phyloP scores from a whole-genome alignment of 2,888 invertebrate species.

The Heteromurus nitidus region DNA sequence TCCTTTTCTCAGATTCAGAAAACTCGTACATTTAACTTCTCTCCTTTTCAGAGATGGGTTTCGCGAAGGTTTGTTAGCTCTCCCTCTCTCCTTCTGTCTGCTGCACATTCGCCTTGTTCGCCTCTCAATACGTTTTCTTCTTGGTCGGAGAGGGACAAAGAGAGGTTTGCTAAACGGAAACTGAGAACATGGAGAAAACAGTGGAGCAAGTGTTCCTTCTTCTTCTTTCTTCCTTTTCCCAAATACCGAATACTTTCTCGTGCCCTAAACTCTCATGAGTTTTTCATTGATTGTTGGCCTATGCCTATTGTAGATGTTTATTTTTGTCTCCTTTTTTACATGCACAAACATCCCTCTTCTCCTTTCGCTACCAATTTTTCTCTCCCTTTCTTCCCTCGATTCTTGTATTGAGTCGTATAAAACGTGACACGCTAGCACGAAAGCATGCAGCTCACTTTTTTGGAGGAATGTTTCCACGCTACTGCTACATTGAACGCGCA shows the following conservation, averaged over 20 bases:
- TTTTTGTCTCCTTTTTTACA: constrained; percentile 16
- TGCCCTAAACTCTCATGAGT: background rate
- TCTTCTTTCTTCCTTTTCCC: background rate
- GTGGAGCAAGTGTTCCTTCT: constrained; percentile 1
- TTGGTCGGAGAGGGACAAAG: constrained; percentile 7
- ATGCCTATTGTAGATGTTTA: constrained; percentile 50
- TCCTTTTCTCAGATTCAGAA: background rate
- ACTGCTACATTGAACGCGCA: too few relatives aligned
- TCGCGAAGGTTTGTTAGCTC: constrained; percentile 13
- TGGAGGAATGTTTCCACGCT: background rate
- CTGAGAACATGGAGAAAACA: constrained; percentile 40
- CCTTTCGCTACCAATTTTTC: background rate
- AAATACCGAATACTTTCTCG: background rate
- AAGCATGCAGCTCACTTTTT: background rate
- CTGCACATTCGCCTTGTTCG: background rate
- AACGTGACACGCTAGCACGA: constrained; percentile 31
- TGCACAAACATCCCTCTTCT: background rate
- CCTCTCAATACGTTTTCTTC: constrained; percentile 20
- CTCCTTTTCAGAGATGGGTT: background rate
- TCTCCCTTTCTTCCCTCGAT: constrained; percentile 6
- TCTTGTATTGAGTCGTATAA: constrained; percentile 43
- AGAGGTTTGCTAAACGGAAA: constrained; percentile 46
- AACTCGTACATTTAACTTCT: background rate
- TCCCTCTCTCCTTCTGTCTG: too few relatives aligned
- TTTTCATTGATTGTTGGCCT: constrained; percentile 45